A percentile compares a stretch with the other conserved stretches of the same genome.
Evolutionary conservation across 2,797 vertebrate genomes (phyloP).

Genomic region (Heliangelus exortis): DNA sequence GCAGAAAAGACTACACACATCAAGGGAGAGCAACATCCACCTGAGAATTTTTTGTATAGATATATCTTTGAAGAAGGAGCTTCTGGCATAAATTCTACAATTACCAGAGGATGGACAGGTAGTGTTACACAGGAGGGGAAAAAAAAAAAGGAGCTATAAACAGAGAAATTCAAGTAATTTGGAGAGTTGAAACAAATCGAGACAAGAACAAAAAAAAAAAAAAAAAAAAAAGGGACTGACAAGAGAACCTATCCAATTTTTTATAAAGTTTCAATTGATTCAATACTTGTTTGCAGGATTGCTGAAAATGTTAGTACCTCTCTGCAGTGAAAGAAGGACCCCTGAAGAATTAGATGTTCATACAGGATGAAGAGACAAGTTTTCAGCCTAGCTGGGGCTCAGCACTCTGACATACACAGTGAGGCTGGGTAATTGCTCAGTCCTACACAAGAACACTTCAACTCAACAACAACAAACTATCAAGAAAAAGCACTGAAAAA

Average conservation of each 20-base stretch:
- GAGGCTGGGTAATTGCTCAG: neutral
- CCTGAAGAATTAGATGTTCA: neutral
- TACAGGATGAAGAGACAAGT: neutral
- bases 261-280: neutral
- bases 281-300: neutral
- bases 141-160: neutral
- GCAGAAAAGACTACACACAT: slow-evolving; percentile 24
- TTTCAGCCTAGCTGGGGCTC: neutral
- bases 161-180: slow-evolving; percentile 1
- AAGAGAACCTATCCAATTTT: neutral
- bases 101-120: slow-evolving; percentile 19
- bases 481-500: neutral
- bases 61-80: slow-evolving; percentile 31
- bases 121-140: neutral
- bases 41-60: slow-evolving; percentile 38
- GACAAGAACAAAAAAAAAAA: neutral
- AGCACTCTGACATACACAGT: neutral
- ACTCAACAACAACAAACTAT: neutral
- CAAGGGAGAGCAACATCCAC: slow-evolving; percentile 12
- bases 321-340: neutral
- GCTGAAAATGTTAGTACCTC: neutral
- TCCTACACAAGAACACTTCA: neutral
- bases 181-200: slow-evolving; percentile 19
- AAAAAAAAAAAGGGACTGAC: neutral
- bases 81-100: slow-evolving; percentile 37